Conservation (phyloP, 2,888 invertebrate genomes). For the Platycheirus rosarum region DNA sequence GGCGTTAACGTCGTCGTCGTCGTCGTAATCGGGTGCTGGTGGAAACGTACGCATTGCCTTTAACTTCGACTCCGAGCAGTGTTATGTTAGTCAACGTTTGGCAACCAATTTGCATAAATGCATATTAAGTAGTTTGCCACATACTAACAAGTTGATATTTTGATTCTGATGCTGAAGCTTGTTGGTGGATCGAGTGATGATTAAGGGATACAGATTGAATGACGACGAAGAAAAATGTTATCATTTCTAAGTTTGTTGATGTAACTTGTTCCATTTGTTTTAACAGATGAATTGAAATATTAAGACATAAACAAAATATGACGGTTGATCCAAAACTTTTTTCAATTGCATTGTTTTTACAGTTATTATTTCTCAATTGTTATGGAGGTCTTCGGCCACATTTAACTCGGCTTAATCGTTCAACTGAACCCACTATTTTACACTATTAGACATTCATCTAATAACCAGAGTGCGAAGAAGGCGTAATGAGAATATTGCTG, state of each 20-base stretch:
- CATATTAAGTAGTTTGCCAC: constrained; percentile 61
- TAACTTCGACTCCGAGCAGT: neutral
- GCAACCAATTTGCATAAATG: constrained; percentile 62
- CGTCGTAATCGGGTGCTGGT: neutral
- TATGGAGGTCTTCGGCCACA: no score
- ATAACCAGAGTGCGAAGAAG: no score
- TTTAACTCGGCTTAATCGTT: no score
- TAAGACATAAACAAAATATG: constrained; percentile 2
- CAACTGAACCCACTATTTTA: no score
- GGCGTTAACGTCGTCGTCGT: constrained; percentile 6
- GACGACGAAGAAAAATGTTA: constrained; percentile 26
- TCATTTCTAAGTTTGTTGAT: constrained; percentile 6
- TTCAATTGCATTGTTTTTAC: no score
- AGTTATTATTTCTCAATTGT: no score
- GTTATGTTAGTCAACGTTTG: constrained; percentile 24
- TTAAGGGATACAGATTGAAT: constrained; percentile 31
- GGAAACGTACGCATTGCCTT: constrained; percentile 40
- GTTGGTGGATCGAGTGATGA: constrained; percentile 27
- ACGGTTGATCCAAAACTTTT: no score
- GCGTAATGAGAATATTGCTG: no score
- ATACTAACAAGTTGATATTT: constrained; percentile 59
- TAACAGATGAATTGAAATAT: constrained; percentile 25
- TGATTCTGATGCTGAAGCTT: constrained; percentile 37
- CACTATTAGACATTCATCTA: no score
- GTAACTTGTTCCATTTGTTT: constrained; percentile 8